Percentiles rank a stretch among this genome's conserved stretches.
Evolutionary conservation across 2,888 invertebrate genomes (phyloP).

Genomic region (Eilema griseolum): DNA sequence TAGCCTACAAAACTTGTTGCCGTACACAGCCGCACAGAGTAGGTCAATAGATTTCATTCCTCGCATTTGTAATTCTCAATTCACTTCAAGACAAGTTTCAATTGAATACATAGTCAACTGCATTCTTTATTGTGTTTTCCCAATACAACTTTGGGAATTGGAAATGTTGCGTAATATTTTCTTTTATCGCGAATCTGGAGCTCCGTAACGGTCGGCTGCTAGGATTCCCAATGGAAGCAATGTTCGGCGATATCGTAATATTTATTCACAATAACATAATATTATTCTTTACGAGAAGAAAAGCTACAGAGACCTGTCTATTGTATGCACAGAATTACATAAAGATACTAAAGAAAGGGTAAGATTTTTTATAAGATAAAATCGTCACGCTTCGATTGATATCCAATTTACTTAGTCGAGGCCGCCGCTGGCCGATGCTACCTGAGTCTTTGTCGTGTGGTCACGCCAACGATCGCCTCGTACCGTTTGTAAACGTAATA

Average conservation of each 20-base stretch:
- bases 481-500: constrained; percentile 71
- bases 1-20: constrained; percentile 30
- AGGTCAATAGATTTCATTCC: constrained; percentile 27
- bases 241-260: constrained; percentile 44
- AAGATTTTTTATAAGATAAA: constrained; percentile 72
- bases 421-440: constrained; percentile 62
- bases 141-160: constrained; percentile 28
- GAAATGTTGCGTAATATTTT: constrained; percentile 34
- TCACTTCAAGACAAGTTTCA: constrained; percentile 19
- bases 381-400: constrained; percentile 79
- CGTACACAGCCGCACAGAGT: constrained; percentile 29
- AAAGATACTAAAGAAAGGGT: constrained; percentile 74
- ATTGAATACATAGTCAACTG: constrained; percentile 20
- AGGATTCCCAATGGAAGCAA: constrained; percentile 38
- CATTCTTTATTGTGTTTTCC: constrained; percentile 28
- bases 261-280: constrained; percentile 54
- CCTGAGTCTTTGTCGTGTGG: constrained; percentile 76
- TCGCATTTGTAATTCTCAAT: constrained; percentile 17
- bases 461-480: constrained; percentile 66
- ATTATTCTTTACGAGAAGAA: constrained; percentile 56
- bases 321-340: constrained; percentile 74
- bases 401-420: constrained; percentile 80
- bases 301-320: constrained; percentile 59
- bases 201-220: constrained; percentile 40
- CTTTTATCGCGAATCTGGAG: constrained; percentile 40